Conservation (phyloP, 2,888 invertebrate species). For the Drosophila villosipedis region DNA sequence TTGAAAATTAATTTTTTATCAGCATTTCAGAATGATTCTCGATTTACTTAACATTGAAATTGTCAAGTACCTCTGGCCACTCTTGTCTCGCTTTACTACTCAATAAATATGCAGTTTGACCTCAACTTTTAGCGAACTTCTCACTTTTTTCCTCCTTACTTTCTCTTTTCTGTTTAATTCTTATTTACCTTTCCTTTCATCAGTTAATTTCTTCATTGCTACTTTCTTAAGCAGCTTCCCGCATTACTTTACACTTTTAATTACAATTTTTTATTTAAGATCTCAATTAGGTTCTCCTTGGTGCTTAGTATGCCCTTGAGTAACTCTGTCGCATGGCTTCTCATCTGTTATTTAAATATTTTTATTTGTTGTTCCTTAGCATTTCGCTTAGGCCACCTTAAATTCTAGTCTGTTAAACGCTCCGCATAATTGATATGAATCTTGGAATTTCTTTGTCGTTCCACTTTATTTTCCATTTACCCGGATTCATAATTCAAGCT, state of each 20-base stretch:
- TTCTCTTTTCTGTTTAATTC: neutral
- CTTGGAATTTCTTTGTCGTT: neutral
- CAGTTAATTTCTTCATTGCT: neutral
- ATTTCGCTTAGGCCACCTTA: neutral
- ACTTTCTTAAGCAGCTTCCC: neutral
- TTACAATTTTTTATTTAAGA: conserved; percentile 3
- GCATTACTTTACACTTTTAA: neutral
- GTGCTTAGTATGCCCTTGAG: neutral
- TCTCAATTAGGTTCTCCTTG: conserved; percentile 2
- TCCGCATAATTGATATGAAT: neutral
- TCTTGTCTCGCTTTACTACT: neutral
- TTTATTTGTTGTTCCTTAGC: neutral
- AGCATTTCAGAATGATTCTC: neutral
- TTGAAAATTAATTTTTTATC: neutral
- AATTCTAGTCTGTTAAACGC: neutral
- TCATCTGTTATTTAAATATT: neutral
- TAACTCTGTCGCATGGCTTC: neutral
- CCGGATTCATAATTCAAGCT: conserved; percentile 9
- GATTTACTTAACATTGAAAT: neutral
- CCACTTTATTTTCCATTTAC: neutral
- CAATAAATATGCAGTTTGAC: neutral
- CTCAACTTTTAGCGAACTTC: neutral
- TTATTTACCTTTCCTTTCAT: neutral
- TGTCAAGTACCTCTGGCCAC: neutral
- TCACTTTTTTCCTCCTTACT: neutral